Evolutionary conservation across 92 coral and sea anemone genomes (phyloP), one percentile per base, ranked within the genome.

Genomic region (Actinostola sp.): DNA sequence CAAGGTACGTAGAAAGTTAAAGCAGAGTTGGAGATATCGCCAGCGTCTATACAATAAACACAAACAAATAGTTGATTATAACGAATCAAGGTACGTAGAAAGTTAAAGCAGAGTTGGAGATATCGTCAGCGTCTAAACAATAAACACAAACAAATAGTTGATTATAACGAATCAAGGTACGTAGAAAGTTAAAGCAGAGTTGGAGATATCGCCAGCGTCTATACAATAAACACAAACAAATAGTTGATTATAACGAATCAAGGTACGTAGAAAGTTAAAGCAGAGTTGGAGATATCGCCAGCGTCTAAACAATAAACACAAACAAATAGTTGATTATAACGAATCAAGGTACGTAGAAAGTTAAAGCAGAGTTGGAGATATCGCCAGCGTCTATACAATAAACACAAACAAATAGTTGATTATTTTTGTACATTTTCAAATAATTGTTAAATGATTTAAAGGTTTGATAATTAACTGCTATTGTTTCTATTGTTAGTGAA

Each of bases 131-230:
- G 92, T 33, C 98, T 93, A 36, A 11, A 36, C 4, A 36, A 36
- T 4, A 11, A 36, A 54, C 15, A 39, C 12, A 45, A 24, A 36
- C 42, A 36, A 36, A 11, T 4, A 36, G 1, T 45, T 9, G 1
- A 1, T 36, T 17, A 63, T 38, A 84, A 56, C 98, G 96, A 63
- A 93, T 76, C 35, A 93, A 80, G 17, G 89, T 64, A 32, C 75
- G 71, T 16, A 93, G 75, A 41, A 93, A 89, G 51, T 76, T 89
- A 48, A 88, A 86, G 57, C 93, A 87, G 57, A 89, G 79, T 77
- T 89, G 98, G 27, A 87, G 83, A 61, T 89, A 93, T 19, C 96
- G 89, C 98, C 96, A 93, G 20, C 98, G 92, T 33, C 98, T 93
- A 36, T 4, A 36, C 4, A 36, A 36, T 4, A 11, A 36, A 54